Conservation (phyloP, 2,888 invertebrate species). For the Nomada hirtipes region DNA sequence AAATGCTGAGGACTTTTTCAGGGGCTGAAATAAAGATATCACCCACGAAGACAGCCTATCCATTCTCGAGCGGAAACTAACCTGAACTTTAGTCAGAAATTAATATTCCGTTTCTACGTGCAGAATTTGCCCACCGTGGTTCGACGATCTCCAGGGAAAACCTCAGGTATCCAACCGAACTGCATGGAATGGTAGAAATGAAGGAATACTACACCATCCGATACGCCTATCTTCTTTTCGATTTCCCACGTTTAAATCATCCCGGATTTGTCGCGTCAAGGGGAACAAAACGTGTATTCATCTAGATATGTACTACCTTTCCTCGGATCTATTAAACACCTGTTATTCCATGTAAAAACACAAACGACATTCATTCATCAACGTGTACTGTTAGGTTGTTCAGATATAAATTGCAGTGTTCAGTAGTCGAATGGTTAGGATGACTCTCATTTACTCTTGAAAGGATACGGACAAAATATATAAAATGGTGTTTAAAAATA, state of each 20-base stretch:
- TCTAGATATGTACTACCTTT: neutral
- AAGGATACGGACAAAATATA: too few relatives aligned
- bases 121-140: constrained; percentile 71
- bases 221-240: constrained; percentile 32
- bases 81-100: constrained; percentile 67
- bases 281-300: neutral
- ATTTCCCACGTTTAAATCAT: constrained; percentile 44
- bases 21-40: constrained; percentile 79
- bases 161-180: constrained; percentile 44
- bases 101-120: constrained; percentile 75
- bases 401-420: too few relatives aligned
- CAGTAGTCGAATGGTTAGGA: too few relatives aligned
- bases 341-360: neutral
- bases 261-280: neutral
- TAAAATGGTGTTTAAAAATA: too few relatives aligned
- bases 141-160: constrained; percentile 52
- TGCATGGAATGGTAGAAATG: constrained; percentile 42
- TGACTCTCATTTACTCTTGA: too few relatives aligned
- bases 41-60: constrained; percentile 77
- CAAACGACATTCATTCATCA: too few relatives aligned
- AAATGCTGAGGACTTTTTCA: constrained; percentile 67
- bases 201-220: constrained; percentile 33
- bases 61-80: constrained; percentile 58
- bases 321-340: neutral
- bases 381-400: too few relatives aligned